Evolutionary conservation across 2,113 vertebrate species (phyloP).

Genomic region (Eidolon helvum): DNA sequence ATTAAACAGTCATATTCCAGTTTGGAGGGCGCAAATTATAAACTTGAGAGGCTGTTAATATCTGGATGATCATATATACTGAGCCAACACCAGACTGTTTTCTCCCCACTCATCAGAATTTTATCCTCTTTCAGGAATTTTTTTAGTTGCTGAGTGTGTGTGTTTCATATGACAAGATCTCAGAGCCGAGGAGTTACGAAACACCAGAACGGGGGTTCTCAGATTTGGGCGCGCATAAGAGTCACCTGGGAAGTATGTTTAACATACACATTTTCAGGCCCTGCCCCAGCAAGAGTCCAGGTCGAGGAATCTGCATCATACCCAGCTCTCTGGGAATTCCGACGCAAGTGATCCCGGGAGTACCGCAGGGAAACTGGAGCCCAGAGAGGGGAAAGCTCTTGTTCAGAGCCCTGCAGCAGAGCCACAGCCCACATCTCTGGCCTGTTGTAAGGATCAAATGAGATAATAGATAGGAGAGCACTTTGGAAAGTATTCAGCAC

Average conservation of each 20-base stretch:
- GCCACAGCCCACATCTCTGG: neutral
- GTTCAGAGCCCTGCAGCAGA: neutral
- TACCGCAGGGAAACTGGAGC: neutral
- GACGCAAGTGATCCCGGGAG: neutral
- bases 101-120: conserved; percentile 30
- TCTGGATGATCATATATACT: conserved; percentile 55
- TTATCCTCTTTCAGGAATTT: neutral
- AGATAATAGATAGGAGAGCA: conserved; percentile 31
- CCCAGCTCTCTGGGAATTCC: neutral
- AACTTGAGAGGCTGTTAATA: conserved; percentile 77
- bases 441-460: neutral
- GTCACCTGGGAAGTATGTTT: neutral
- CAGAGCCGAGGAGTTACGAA: neutral
- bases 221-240: neutral
- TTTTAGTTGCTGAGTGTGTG: neutral
- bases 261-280: neutral
- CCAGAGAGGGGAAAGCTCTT: neutral
- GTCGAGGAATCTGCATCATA: neutral
- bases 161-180: neutral
- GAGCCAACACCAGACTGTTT: neutral
- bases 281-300: neutral
- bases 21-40: conserved; percentile 82
- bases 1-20: conserved; percentile 80
- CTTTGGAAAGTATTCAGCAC: conserved; percentile 40
- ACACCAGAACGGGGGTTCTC: neutral